Conservation (phyloP, 2,113 vertebrate genomes). For the Antechinus flavipes region DNA sequence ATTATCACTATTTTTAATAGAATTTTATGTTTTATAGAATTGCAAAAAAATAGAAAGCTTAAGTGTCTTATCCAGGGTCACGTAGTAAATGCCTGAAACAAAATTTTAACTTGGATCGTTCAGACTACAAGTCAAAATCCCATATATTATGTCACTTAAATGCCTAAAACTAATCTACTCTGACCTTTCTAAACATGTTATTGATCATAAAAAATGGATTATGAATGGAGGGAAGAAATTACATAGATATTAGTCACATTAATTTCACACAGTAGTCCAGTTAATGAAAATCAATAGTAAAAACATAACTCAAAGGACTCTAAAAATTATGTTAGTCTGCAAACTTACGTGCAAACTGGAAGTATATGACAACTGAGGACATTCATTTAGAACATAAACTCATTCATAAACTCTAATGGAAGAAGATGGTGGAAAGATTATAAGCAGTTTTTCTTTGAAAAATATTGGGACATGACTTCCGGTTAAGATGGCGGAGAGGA, state of each 20-base stretch:
- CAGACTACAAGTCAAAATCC: background rate
- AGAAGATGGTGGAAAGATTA: background rate
- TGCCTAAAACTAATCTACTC: background rate
- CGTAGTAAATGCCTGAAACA: background rate
- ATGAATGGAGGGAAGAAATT: background rate
- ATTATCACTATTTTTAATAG: background rate
- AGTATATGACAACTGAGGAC: background rate
- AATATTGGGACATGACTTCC: background rate
- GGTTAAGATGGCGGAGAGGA: too few species aligned
- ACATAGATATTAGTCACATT: background rate
- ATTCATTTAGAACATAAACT: background rate
- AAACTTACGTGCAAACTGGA: background rate
- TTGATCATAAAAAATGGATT: background rate
- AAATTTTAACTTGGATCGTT: background rate
- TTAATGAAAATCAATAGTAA: background rate
- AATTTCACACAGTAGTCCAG: background rate
- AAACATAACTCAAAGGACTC: background rate
- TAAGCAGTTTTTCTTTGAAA: background rate
- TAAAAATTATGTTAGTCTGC: background rate
- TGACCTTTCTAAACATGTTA: background rate
- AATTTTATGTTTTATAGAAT: background rate
- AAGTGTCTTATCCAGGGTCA: background rate
- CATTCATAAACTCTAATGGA: background rate
- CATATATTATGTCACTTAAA: background rate
- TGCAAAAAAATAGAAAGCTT: background rate